Evolutionary conservation across 2,797 vertebrate species (phyloP).

Genomic region (Urocyon cinereoargenteus): DNA sequence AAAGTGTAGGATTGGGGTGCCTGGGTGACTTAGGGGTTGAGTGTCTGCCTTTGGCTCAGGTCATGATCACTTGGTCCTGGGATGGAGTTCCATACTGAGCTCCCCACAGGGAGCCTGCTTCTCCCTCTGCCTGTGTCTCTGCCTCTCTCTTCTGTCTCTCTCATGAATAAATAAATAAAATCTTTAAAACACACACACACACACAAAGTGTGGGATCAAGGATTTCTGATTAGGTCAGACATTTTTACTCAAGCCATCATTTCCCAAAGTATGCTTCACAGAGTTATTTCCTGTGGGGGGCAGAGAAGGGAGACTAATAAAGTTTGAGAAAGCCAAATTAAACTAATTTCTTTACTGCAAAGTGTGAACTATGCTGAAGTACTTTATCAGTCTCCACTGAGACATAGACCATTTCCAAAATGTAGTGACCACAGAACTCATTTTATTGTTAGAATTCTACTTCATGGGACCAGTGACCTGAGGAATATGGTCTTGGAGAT

Average conservation of each 20-base stretch:
- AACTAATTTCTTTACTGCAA: not conserved
- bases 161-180: no score
- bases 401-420: not conserved
- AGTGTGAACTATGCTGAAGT: not conserved
- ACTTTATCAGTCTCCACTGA: not conserved
- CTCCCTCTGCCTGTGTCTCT: no score
- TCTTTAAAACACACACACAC: no score
- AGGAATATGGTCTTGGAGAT: not conserved
- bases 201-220: not conserved
- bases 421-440: not conserved
- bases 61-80: no score
- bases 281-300: not conserved
- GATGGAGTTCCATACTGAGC: no score
- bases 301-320: not conserved
- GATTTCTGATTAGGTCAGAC: not conserved
- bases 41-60: no score
- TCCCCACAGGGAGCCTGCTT: no score
- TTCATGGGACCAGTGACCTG: not conserved
- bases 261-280: not conserved
- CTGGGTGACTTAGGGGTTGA: no score
- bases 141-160: no score
- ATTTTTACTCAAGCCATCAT: not conserved
- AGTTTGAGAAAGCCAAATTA: not conserved
- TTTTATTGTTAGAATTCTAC: slow-evolving; percentile 49
- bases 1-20: not conserved